These are phyloP conservation scores for Elephas maximus DNA, from an alignment of 2,113 vertebrate genomes.

Conservation along the genomic window DNA sequence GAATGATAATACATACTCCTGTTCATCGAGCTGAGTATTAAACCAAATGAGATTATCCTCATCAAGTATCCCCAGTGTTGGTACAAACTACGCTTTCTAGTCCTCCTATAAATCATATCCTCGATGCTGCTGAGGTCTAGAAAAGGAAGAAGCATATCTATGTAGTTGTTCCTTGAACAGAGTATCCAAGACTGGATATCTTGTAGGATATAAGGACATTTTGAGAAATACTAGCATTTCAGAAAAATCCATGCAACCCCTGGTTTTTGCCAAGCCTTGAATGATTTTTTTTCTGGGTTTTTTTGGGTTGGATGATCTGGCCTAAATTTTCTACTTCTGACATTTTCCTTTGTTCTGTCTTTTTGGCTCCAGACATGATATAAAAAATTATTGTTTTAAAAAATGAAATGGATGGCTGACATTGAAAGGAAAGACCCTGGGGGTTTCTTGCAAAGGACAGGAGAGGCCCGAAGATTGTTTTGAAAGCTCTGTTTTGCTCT, in stretches of 20 bases:
- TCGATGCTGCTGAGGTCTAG: neutral
- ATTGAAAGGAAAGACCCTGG: neutral
- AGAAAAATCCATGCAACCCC: neutral
- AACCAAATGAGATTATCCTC: neutral
- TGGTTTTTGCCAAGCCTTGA: neutral
- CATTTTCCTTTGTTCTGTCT: slow-evolving; percentile 64
- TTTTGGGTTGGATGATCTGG: neutral
- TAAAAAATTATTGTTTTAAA: slow-evolving; percentile 32
- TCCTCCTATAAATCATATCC: neutral
- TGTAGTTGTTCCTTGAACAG: neutral
- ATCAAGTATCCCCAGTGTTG: neutral
- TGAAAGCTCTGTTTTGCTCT: neutral
- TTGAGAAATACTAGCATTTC: slow-evolving; percentile 15
- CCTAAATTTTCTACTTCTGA: slow-evolving; percentile 64
- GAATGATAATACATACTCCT: neutral
- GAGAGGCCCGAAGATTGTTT: slow-evolving; percentile 25
- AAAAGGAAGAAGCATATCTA: neutral
- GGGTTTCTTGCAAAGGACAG: neutral
- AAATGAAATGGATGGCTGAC: slow-evolving; percentile 63
- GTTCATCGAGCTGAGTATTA: neutral
- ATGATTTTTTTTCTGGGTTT: no score
- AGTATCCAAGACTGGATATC: neutral
- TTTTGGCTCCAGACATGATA: slow-evolving; percentile 2
- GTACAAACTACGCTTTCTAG: neutral
- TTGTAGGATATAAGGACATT: neutral